A percentile compares a stretch with the other conserved stretches of the same genome.
phyloP scores from a whole-genome alignment of 92 coral and sea anemone species.

The Umimayanthus kanabou region DNA sequence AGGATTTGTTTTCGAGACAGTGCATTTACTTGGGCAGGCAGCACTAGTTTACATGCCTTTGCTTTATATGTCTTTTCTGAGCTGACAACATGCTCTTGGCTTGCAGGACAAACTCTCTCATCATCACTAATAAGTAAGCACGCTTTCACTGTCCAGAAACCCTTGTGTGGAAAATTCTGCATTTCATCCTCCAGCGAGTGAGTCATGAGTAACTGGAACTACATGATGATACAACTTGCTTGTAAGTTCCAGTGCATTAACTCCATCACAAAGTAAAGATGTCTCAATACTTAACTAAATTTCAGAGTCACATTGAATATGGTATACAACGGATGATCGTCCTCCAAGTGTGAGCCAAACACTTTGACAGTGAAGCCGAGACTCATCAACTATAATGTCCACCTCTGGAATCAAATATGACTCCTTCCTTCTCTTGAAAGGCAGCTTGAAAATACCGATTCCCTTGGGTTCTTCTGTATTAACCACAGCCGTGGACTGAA shows the following conservation, averaged over 20 bases:
- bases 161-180: constrained; percentile 35
- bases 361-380: constrained; percentile 65
- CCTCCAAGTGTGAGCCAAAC: constrained; percentile 53
- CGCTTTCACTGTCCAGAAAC: constrained; percentile 22
- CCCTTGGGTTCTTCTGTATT: constrained; percentile 55
- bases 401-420: constrained; percentile 57
- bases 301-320: constrained; percentile 50
- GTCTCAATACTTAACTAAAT: constrained; percentile 50
- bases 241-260: constrained; percentile 29
- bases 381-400: constrained; percentile 63
- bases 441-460: constrained; percentile 60
- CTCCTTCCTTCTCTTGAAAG: constrained; percentile 45
- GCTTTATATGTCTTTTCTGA: constrained; percentile 8
- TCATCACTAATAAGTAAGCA: constrained; percentile 19
- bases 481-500: constrained; percentile 54
- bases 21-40: constrained; percentile 4
- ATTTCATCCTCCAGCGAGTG: background rate
- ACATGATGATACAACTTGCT: constrained; percentile 65
- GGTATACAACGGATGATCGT: constrained; percentile 56
- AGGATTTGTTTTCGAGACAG: constrained; percentile 25
- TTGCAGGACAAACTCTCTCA: background rate
- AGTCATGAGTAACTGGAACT: constrained; percentile 42
- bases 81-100: background rate
- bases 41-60: background rate
- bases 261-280: constrained; percentile 47